A percentile compares a stretch with the other conserved stretches of the same genome.
Evolutionary conservation across 1,140 invertebrate genomes (phyloP).

Genomic region (Marisa cornuarietis): DNA sequence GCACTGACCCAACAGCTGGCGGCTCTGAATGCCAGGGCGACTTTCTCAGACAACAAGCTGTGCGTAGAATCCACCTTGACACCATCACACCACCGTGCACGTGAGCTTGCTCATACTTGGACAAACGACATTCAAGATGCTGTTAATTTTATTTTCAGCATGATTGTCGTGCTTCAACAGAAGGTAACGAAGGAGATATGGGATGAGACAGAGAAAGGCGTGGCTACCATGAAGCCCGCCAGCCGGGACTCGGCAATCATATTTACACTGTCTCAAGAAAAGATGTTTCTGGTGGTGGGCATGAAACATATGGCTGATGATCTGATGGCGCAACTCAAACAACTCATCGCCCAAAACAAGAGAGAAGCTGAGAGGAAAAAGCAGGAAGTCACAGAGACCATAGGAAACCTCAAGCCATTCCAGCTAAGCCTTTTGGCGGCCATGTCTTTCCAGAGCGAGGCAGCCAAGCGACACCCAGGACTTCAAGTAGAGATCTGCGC

Average conservation of each 20-base stretch:
- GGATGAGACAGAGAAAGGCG: constrained; percentile 23
- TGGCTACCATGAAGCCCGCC: constrained; percentile 10
- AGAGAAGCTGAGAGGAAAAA: constrained; percentile 33
- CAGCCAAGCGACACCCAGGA: constrained; percentile 22
- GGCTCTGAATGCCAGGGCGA: not conserved
- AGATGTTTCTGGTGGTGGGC: constrained; percentile 31
- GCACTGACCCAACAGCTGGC: not conserved
- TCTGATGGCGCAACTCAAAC: constrained; percentile 24
- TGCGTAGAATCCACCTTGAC: constrained; percentile 28
- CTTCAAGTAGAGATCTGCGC: constrained; percentile 25
- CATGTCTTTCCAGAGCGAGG: constrained; percentile 25
- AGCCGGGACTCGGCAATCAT: constrained; percentile 30
- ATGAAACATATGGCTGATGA: constrained; percentile 24
- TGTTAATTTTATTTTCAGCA: constrained; percentile 2
- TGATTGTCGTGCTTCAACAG: constrained; percentile 15
- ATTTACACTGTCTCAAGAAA: constrained; percentile 11
- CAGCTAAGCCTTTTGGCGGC: constrained; percentile 26
- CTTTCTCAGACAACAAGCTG: not conserved
- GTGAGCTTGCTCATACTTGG: constrained; percentile 30
- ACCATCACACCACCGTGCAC: constrained; percentile 21
- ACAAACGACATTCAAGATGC: constrained; percentile 14
- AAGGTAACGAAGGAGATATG: constrained; percentile 32
- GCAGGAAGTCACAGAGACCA: constrained; percentile 34
- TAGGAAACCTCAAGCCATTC: constrained; percentile 7
- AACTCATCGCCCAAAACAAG: constrained; percentile 10